Evolutionary conservation across 2,888 invertebrate genomes (phyloP).

Genomic region (Harmothoe impar): DNA sequence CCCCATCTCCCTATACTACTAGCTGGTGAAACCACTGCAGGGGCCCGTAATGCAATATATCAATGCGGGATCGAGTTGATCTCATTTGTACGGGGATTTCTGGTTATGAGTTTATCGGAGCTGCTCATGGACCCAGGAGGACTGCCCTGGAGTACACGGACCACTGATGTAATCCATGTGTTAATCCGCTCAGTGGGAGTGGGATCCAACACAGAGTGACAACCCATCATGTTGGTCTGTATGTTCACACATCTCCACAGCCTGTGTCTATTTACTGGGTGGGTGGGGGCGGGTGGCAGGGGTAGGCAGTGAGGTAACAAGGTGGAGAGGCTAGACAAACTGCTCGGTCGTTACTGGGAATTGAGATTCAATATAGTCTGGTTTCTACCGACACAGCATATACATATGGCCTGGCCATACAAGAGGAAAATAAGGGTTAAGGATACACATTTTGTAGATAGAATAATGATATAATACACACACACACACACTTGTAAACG

Average conservation of each 20-base stretch:
- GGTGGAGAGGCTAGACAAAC: not conserved
- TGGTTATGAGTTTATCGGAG: not conserved
- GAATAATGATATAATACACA: no score
- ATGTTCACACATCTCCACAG: not conserved
- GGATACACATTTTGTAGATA: no score
- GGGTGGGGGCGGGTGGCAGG: not conserved
- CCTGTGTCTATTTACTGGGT: not conserved
- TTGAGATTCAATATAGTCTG: not conserved
- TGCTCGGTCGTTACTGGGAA: not conserved
- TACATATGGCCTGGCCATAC: no score
- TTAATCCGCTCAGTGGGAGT: not conserved
- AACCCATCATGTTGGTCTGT: not conserved
- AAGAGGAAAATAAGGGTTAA: no score
- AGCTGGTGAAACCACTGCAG: not conserved
- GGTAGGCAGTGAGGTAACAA: not conserved
- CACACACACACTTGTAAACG: no score
- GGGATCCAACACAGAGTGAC: not conserved
- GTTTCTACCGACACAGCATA: no score
- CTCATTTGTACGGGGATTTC: not conserved
- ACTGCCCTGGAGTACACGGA: not conserved
- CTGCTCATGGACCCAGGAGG: not conserved
- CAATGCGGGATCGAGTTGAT: constrained; percentile 25
- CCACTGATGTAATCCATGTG: constrained; percentile 3
- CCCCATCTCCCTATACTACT: not conserved
- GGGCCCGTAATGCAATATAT: constrained; percentile 24